Evolutionary conservation across 2,113 vertebrate genomes (phyloP).

Genomic region (Strigops habroptila): DNA sequence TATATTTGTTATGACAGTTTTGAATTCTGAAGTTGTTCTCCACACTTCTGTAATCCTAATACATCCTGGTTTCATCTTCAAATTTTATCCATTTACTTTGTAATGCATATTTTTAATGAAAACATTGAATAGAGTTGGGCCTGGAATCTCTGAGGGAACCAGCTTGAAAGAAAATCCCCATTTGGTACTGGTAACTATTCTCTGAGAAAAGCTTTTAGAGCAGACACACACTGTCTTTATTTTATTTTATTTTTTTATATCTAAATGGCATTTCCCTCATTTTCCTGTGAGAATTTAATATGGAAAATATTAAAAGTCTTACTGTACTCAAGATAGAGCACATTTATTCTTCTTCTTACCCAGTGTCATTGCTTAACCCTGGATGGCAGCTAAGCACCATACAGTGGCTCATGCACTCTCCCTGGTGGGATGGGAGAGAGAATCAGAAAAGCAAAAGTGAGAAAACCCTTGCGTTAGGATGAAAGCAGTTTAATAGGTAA

Average conservation of each 20-base stretch:
- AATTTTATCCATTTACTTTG: neutral
- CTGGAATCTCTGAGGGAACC: neutral
- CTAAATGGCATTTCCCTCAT: neutral
- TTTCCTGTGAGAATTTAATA: neutral
- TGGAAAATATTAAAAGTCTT: neutral
- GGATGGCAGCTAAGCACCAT: neutral
- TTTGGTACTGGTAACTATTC: neutral
- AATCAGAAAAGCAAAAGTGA: neutral
- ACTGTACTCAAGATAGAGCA: neutral
- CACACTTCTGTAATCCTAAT: neutral
- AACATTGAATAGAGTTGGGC: neutral
- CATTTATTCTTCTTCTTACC: neutral
- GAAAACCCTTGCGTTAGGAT: neutral
- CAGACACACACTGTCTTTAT: neutral
- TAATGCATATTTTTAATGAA: neutral
- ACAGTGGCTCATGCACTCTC: neutral
- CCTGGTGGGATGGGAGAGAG: accelerated
- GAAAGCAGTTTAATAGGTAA: neutral
- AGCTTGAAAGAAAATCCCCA: neutral
- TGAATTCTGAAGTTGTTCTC: neutral
- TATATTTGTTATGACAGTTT: neutral
- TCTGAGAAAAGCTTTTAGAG: neutral
- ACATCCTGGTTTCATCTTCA: neutral
- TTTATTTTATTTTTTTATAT: neutral
- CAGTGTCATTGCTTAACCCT: neutral